Evolutionary conservation across 2,888 invertebrate species (phyloP), one percentile per base, ranked within the genome.

Genomic region (Pilophorus perplexus): DNA sequence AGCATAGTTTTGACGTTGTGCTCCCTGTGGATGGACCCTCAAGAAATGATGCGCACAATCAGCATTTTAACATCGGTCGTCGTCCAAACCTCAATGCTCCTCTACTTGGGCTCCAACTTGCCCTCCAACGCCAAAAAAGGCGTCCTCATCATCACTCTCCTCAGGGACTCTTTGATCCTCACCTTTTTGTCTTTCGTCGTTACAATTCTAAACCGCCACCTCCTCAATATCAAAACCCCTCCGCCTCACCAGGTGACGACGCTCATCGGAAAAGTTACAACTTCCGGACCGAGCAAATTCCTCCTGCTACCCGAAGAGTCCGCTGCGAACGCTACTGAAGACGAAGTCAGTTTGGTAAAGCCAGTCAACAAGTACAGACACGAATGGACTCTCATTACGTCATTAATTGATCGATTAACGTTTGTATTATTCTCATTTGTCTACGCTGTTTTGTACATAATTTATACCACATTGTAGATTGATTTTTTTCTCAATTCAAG

Each of bases 301-400:
- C 44, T 62, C 4, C n/a, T 62, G 62, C 6, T 62, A n/a, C 48
- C 62, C 22, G 62, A 62, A 20, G 62, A 62, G 14, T 27, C 44
- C 1, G 20, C 28, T 16, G 20, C 33, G 1, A 10, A 27, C 16
- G 16, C 62, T 0, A 8, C 64, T 3, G 64, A 64, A 1, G 64
- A 64, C 18, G 64, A 64, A 52, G 27, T 40, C 14, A 52, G 18
- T 22, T 23, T 64, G 1, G 64, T 64, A 5, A 54, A 33, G 48
- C 8, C 25, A 14, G 5, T 37, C 2, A 38, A 16, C 40, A 64
- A 64, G 52, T 46, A 33, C 5, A 64, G 44, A 50, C 64, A 12
- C 64, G 64, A 64, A 52, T 64, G 64, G 64, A 14, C 40, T n/a
- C 52, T 52, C n/a, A 27, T 64, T 3, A 27, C 64, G 25, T 27